Percentiles rank a stretch among this genome's conserved stretches.
Evolutionary conservation across 1,140 invertebrate genomes (phyloP).

Genomic region (Magallana gigas): DNA sequence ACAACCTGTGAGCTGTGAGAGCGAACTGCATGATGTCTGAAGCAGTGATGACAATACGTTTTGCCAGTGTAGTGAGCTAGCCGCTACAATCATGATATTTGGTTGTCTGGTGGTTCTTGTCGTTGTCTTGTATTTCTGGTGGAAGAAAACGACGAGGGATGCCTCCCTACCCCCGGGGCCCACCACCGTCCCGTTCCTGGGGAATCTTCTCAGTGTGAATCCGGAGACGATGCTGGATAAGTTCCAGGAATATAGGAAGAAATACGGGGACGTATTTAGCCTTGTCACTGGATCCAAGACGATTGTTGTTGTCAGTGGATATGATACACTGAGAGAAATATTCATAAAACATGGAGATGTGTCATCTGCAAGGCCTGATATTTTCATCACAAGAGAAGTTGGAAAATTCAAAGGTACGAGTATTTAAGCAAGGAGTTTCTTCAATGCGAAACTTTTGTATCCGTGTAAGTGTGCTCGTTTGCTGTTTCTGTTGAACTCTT

Average conservation of each 20-base stretch:
- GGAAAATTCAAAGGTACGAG: not conserved
- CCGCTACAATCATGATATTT: not conserved
- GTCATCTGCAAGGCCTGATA: slow-evolving; percentile 54
- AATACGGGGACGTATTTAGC: slow-evolving; percentile 61
- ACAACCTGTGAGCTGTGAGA: no score
- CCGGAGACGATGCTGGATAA: slow-evolving; percentile 24
- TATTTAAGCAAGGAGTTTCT: not conserved
- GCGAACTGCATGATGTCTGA: no score
- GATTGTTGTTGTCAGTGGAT: slow-evolving; percentile 60
- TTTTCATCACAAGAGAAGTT: slow-evolving; percentile 42
- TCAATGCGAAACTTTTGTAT: no score
- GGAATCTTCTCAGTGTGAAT: slow-evolving; percentile 46
- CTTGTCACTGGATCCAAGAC: slow-evolving; percentile 49
- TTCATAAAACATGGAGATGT: slow-evolving; percentile 56
- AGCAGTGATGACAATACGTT: no score
- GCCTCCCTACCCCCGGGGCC: slow-evolving; percentile 53
- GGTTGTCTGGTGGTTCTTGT: not conserved
- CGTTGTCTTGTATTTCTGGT: not conserved
- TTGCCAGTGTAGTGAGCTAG: no score
- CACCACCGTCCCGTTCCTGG: slow-evolving; percentile 48
- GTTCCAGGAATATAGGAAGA: slow-evolving; percentile 40
- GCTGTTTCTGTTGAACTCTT: no score
- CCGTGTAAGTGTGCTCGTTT: no score
- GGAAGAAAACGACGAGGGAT: not conserved
- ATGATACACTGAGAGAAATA: slow-evolving; percentile 56